Base-by-base conservation (phyloP, 2,888 invertebrate species). In the Protophormia terraenovae region DNA sequence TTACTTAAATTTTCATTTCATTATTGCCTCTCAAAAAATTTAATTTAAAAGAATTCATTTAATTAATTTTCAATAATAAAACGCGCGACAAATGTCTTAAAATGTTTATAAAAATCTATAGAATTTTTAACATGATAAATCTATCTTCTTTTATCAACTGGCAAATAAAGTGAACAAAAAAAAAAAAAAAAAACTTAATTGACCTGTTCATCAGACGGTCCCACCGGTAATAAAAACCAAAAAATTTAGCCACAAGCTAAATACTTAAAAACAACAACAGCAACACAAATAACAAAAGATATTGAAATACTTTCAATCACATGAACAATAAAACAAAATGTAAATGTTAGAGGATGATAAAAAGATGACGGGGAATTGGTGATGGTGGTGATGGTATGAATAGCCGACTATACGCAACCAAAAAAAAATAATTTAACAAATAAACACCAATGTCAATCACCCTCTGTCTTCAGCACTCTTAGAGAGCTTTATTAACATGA, bases 371-470 rank as follows among this genome's bases (percentile, higher is more conserved):
- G 64, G 4, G 5, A 2, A 16, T 12, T n/a, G n/a, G n/a, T n/a
- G n/a, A n/a, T n/a, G n/a, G 38, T 38, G 2, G 14, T 12, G 3
- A 38, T 24, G 38, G 50, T 19, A 29, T 29, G 22, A 10, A 16
- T 35, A 58, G 24, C 16, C 12, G 24, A 32, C 24, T 55, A 10
- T 6, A 35, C 7, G 1, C 47, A 19, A 27, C 27, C 12, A 75
- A 41, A 53, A 50, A 53, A 24, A 58, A 45, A 67, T 38, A 5
- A 7, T 41, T 60, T 8, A 55, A 22, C 71, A 72, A 79, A 79
- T 72, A 79, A 72, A 64, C 79, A 45, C 32, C 24, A 64, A 27
- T 41, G 62, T 72, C 79, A 72, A 64, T 79, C 64, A 64, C n/a
- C 22, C 22, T 8, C 10, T 22, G 32, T 22, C 58, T 16, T 19